Evolutionary conservation across 2,113 vertebrate species (phyloP).

Genomic region (Neotoma lepida): DNA sequence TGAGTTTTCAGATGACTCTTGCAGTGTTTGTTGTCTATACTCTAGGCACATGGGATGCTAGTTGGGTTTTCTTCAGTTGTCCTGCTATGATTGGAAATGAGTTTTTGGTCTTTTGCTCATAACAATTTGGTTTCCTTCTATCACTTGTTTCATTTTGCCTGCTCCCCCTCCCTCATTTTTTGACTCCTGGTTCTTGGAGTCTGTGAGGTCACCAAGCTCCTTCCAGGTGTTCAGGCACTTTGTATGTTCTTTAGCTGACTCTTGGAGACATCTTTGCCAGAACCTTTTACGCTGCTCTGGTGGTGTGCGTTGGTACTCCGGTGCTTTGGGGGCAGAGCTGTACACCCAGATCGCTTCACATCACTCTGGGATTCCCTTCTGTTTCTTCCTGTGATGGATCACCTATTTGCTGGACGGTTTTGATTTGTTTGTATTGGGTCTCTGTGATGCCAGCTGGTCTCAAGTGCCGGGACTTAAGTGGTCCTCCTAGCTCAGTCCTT

Average conservation of each 20-base stretch:
- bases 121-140: background rate
- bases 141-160: background rate
- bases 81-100: background rate
- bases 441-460: background rate
- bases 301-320: background rate
- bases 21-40: background rate
- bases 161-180: background rate
- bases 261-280: background rate
- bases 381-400: background rate
- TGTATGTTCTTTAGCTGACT: background rate
- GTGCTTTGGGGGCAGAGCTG: background rate
- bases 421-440: background rate
- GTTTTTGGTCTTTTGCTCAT: background rate
- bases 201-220: background rate
- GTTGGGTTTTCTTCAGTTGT: background rate
- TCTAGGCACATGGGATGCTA: background rate
- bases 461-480: background rate
- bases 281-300: background rate
- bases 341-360: background rate
- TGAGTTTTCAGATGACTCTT: background rate
- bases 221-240: background rate
- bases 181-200: background rate
- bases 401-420: background rate
- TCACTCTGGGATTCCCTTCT: background rate
- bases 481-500: background rate